phyloP scores from a whole-genome alignment of 2,113 vertebrate genomes.

The Sciurus niger region DNA sequence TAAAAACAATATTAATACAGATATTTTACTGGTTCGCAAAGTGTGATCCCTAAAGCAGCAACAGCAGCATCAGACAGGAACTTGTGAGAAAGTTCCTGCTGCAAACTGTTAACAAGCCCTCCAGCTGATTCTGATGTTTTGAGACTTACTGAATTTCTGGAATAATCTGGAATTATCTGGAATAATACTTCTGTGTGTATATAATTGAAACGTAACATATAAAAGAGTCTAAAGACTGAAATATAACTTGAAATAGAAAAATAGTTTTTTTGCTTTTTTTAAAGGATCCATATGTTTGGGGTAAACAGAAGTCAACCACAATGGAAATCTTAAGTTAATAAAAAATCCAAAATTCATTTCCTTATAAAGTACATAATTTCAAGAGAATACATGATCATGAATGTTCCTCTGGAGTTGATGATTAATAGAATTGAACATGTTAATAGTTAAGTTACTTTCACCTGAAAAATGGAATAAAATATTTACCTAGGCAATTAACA shows the following conservation, averaged over 20 bases:
- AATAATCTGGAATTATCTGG: neutral
- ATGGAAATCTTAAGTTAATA: neutral
- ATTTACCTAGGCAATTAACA: neutral
- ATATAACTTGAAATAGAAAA: slow-evolving; percentile 8
- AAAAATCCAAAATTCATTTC: neutral
- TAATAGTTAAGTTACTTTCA: neutral
- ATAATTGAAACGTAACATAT: neutral
- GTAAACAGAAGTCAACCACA: neutral
- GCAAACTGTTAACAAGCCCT: neutral
- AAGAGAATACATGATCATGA: neutral
- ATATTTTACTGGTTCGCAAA: neutral
- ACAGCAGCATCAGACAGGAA: neutral
- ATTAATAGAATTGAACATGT: neutral
- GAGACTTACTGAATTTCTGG: neutral
- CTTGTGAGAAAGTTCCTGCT: neutral
- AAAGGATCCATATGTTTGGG: neutral
- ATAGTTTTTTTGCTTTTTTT: neutral
- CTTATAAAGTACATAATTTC: slow-evolving; percentile 11
- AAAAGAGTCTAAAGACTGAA: neutral
- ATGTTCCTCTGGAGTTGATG: neutral
- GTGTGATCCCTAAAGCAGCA: neutral
- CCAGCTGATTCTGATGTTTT: neutral
- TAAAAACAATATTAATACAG: neutral
- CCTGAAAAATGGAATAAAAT: neutral
- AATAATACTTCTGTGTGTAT: neutral